Base-by-base conservation (phyloP, 2,113 vertebrate genomes). In the Hyperopisus bebe region DNA sequence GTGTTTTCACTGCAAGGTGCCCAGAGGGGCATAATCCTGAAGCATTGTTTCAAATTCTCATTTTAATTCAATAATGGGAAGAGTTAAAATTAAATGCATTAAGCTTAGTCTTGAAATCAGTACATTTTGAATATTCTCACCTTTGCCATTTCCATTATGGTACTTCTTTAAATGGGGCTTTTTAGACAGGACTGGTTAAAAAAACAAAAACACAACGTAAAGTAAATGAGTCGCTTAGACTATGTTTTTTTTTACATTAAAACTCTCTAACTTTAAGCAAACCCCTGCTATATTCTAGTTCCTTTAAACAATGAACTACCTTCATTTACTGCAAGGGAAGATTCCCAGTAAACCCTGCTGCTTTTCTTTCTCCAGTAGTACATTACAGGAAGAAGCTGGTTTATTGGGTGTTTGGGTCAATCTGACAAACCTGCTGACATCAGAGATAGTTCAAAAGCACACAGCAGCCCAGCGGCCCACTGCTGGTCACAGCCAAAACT, bases 381-480 rank as follows among this genome's bases (percentile, higher is more conserved):
- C 9, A 10, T 35, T 82, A 39, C 35, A 39, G 31, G n/a, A 87
- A 80, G 19, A 89, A 82, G 31, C 46, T 3, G 48, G 88, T 47
- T 86, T 86, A 88, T 42, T 86, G 89, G 48, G 82, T 87, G 53
- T 82, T 48, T 62, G 88, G 89, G 91, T 90, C 88, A 66, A 39
- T 88, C 86, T 90, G 90, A 91, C 91, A 91, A 91, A 91, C 89
- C 86, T 86, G 85, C 90, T 89, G 91, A 90, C 58, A 85, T 88
- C 89, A 90, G 82, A 39, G 55, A 17, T 74, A 85, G 51, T 55
- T 90, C 46, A 84, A 91, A 89, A 90, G 84, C 51, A 10, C 35
- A 82, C 91, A 90, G 88, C 90, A 77, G 90, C 62, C 77, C 84
- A 74, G 58, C 80, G 90, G 91, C 91, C 91, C 91, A 92, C 82